A percentile compares a stretch with the other conserved stretches of the same genome.
These are phyloP conservation scores for Phoronis australis DNA, from an alignment of 2,888 invertebrate species.

Conservation along the genomic window DNA sequence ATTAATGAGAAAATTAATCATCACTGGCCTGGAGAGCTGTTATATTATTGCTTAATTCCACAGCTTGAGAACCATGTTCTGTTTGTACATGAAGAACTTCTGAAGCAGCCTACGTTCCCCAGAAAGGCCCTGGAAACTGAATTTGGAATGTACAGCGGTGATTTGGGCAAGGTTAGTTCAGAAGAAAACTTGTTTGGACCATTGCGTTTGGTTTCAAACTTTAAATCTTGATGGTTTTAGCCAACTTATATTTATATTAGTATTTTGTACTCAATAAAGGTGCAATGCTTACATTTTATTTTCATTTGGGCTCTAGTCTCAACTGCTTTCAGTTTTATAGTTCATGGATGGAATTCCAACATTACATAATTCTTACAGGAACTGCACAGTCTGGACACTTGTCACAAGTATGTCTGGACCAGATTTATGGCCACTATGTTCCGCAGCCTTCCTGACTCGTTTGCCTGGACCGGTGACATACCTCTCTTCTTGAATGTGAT, in stretches of 20 bases:
- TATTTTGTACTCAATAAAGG: too few relatives aligned
- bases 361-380: slow-evolving; percentile 61
- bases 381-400: slow-evolving; percentile 83
- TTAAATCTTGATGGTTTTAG: too few relatives aligned
- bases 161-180: slow-evolving; percentile 69
- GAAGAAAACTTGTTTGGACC: too few relatives aligned
- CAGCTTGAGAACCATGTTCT: slow-evolving; percentile 94
- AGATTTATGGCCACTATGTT: slow-evolving; percentile 93
- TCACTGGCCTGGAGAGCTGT: too few relatives aligned
- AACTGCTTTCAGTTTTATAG: background rate
- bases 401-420: slow-evolving; percentile 99
- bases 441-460: slow-evolving; percentile 95
- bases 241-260: too few relatives aligned
- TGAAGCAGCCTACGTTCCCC: slow-evolving; percentile 97
- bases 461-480: slow-evolving; percentile 93
- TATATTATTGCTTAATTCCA: slow-evolving; percentile 15
- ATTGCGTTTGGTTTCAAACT: background rate
- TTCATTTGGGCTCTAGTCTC: background rate
- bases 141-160: slow-evolving; percentile 62
- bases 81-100: slow-evolving; percentile 95
- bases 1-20: too few relatives aligned
- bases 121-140: slow-evolving; percentile 96
- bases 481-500: slow-evolving; percentile 95
- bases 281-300: too few relatives aligned
- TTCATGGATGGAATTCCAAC: too few relatives aligned